Evolutionary conservation across 2,113 vertebrate species (phyloP).

Genomic region (Brachyistius frenatus): DNA sequence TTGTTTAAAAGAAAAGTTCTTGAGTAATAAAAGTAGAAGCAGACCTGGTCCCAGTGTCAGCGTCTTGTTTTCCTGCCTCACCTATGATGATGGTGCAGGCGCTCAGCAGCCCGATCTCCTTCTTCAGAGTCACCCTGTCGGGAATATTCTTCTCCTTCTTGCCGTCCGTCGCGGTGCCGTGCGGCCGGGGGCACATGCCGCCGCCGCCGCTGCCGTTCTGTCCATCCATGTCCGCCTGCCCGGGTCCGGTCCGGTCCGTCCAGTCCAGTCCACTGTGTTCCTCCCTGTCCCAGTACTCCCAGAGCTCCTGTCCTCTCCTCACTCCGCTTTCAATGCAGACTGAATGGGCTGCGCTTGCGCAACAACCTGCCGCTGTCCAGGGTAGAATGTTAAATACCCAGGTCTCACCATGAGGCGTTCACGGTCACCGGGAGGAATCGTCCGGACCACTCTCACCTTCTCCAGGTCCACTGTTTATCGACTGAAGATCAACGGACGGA

Average conservation of each 20-base stretch:
- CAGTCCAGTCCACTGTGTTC: slow-evolving; percentile 62
- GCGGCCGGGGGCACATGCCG: slow-evolving; percentile 61
- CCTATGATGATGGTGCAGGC: slow-evolving; percentile 93
- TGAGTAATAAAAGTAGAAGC: not conserved
- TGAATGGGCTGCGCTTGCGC: slow-evolving; percentile 85
- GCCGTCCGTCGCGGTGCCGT: slow-evolving; percentile 48
- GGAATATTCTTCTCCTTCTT: slow-evolving; percentile 62
- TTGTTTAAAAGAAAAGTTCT: not conserved
- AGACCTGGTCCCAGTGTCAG: not conserved
- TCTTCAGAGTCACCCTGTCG: slow-evolving; percentile 89
- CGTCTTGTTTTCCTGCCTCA: slow-evolving; percentile 71
- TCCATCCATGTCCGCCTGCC: slow-evolving; percentile 83
- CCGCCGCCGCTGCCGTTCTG: slow-evolving; percentile 67
- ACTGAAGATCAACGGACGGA: too few relatives aligned
- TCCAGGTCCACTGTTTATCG: too few relatives aligned
- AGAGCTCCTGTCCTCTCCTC: slow-evolving; percentile 74
- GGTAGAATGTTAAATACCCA: slow-evolving; percentile 84
- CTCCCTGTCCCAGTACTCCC: slow-evolving; percentile 55
- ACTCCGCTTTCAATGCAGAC: slow-evolving; percentile 73
- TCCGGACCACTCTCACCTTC: not conserved
- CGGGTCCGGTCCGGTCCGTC: slow-evolving; percentile 60
- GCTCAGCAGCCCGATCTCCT: slow-evolving; percentile 90
- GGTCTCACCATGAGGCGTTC: slow-evolving; percentile 62
- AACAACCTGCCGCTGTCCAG: slow-evolving; percentile 77
- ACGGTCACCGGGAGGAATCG: slow-evolving; percentile 47